Evolutionary conservation across 2,888 invertebrate species (phyloP), one percentile per base, ranked within the genome.

Genomic region (Sylvicola fuscatus): DNA sequence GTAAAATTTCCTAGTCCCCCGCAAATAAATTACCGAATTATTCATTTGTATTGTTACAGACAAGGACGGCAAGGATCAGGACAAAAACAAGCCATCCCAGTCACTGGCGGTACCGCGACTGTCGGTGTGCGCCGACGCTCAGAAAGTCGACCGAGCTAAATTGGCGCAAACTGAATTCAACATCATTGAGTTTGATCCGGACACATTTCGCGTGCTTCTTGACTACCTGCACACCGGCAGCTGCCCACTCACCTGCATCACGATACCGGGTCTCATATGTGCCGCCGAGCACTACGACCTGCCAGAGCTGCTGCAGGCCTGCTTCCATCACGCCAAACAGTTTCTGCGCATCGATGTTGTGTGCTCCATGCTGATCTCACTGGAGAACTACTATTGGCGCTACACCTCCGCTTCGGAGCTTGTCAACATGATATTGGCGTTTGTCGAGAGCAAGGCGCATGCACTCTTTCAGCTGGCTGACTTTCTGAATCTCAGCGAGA

Each of bases 301-400:
- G 40, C 89, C 90, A 1, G 90, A 90, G 54, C 64, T 90, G 37
- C 64, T 90, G 40, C 89, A 90, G 53, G 90, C 90, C 10, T 90
- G 90, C 61, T 90, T 90, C 62, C 90, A 90, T 53, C 90, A 90
- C 50, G 87, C 89, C 47, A 90, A 90, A 55, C 89, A 90, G 56
- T 89, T 87, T 56, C 67, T 90, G 27, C 70, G 87, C 46, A 83
- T 87, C 55, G 87, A 89, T 61, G 83, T 89, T 50, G 89, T 83
- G 53, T 89, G 89, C 60, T 75, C 77, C 44, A 90, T 90, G 90
- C 66, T 90, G 38, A 82, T 82, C 56, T 81, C 84, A 31, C 61
- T 90, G 53, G 90, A 90, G 58, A 90, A 89, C 56, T 90, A 90
- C 59, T 89, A 86, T 57, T 90, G 90, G 90, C 72, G 90, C 42